Conservation (phyloP, 2,888 invertebrate genomes). For the Tridacna gigas region DNA sequence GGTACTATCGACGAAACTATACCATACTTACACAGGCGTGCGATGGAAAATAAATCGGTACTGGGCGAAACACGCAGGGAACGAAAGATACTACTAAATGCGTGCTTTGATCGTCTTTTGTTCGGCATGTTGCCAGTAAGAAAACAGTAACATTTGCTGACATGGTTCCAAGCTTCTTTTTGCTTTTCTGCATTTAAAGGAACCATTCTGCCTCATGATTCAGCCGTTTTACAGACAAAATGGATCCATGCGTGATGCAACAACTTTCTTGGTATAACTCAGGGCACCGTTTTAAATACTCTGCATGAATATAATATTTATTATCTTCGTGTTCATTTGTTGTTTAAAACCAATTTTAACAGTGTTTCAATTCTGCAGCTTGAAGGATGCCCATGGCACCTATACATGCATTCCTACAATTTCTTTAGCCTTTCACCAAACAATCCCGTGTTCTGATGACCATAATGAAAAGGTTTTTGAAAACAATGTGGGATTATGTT, state of each 20-base stretch:
- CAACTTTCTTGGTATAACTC: not conserved
- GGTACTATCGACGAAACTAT: constrained; percentile 85
- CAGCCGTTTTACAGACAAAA: not conserved
- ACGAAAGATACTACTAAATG: constrained; percentile 66
- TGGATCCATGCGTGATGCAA: not conserved
- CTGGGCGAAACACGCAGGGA: constrained; percentile 85
- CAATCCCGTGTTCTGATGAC: not conserved
- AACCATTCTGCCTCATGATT: not conserved
- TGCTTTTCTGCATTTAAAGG: no score
- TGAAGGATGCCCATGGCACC: no score
- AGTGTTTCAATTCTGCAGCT: no score
- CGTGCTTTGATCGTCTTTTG: constrained; percentile 58
- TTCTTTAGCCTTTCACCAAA: not conserved
- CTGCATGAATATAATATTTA: no score
- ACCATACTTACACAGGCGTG: constrained; percentile 85
- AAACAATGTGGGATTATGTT: no score
- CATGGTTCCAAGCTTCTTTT: no score
- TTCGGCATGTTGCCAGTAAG: constrained; percentile 16
- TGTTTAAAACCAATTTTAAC: no score
- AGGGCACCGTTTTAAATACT: no score
- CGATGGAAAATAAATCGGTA: constrained; percentile 85
- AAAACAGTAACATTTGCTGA: not conserved
- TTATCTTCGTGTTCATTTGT: no score
- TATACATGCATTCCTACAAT: no score
- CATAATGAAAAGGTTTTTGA: not conserved